Conservation (phyloP, 1,140 invertebrate species). For the Gryon sp. region DNA sequence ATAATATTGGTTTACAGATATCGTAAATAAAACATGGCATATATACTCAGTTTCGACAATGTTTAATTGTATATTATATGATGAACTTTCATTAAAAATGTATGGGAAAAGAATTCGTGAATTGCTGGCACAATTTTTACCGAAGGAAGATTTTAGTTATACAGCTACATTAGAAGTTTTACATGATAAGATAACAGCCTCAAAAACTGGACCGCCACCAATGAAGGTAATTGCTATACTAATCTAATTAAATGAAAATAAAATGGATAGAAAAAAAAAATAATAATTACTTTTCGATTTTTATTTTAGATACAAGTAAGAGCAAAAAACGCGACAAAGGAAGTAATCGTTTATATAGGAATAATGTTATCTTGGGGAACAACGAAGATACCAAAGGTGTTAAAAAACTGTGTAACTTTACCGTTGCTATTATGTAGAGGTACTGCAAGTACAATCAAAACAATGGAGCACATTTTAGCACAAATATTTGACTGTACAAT, state of each 20-base stretch:
- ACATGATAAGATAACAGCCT: background rate
- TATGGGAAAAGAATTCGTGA: constrained; percentile 14
- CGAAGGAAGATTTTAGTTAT: constrained; percentile 28
- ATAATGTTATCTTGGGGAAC: constrained; percentile 36
- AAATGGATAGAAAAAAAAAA: background rate
- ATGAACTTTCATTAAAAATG: constrained; percentile 1
- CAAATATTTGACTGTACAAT: constrained; percentile 44
- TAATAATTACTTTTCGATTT: background rate
- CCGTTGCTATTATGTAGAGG: constrained; percentile 41
- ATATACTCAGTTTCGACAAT: constrained; percentile 6
- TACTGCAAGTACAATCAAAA: constrained; percentile 7
- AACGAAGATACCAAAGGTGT: background rate
- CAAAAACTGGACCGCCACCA: background rate
- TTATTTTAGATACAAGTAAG: constrained; percentile 16
- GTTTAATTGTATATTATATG: constrained; percentile 6
- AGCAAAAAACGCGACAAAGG: background rate
- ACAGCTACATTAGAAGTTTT: background rate
- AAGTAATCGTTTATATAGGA: constrained; percentile 6
- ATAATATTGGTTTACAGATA: background rate
- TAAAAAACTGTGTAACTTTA: constrained; percentile 2
- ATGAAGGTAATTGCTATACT: constrained; percentile 14
- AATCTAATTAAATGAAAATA: background rate
- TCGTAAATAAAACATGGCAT: constrained; percentile 1
- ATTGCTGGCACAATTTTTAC: constrained; percentile 9
- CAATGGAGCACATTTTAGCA: constrained; percentile 11